Percentiles rank a stretch among this genome's conserved stretches.
Conservation (phyloP, 2,888 invertebrate species). For the Noctua pronuba region DNA sequence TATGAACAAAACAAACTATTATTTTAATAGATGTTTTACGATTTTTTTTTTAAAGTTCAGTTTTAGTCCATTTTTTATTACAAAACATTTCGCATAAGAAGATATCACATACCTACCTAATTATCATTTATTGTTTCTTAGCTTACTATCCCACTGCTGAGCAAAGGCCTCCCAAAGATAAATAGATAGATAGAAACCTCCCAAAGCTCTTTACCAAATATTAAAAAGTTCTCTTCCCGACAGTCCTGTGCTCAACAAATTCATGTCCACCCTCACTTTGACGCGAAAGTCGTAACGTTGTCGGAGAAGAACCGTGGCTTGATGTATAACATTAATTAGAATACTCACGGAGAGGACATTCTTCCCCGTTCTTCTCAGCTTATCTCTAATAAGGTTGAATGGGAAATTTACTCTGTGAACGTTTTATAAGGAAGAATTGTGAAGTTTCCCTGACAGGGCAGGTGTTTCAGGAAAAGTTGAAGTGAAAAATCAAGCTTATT, state of each 20-base stretch:
- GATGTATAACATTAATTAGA: conserved; percentile 78
- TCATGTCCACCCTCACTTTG: conserved; percentile 49
- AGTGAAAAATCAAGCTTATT: neutral
- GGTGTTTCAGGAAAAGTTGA: conserved; percentile 18
- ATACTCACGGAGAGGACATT: conserved; percentile 69
- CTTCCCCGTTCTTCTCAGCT: conserved; percentile 67
- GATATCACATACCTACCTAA: too few relatives aligned
- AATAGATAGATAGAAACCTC: too few relatives aligned
- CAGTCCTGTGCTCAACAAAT: conserved; percentile 14
- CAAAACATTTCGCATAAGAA: too few relatives aligned
- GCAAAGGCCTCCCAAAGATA: neutral
- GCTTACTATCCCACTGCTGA: neutral
- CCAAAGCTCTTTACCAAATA: neutral
- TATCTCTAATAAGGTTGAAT: conserved; percentile 68
- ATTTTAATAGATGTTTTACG: too few relatives aligned
- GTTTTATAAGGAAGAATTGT: conserved; percentile 56
- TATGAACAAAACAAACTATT: too few relatives aligned
- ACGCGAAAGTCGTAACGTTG: conserved; percentile 52
- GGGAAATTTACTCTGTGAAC: conserved; percentile 58
- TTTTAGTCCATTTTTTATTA: too few relatives aligned
- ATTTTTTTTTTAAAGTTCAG: too few relatives aligned
- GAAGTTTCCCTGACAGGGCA: conserved; percentile 1
- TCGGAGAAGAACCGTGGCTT: conserved; percentile 59
- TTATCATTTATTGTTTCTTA: too few relatives aligned
- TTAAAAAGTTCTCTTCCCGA: neutral